phyloP scores from a whole-genome alignment of 2,797 vertebrate species.

The Microhierax caerulescens region DNA sequence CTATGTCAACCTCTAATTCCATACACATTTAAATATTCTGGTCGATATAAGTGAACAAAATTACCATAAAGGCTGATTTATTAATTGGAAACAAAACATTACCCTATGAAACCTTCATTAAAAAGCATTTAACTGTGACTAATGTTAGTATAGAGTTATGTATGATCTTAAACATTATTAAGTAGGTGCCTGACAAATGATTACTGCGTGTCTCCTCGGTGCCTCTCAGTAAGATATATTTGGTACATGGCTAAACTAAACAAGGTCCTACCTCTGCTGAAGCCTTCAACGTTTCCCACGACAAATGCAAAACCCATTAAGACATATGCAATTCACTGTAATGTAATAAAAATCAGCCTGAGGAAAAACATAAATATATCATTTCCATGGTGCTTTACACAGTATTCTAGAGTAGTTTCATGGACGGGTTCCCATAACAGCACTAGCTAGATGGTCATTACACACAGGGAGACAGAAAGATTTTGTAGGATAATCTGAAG shows the following conservation, averaged over 20 bases:
- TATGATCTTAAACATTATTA: neutral
- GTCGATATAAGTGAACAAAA: neutral
- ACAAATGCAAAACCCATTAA: neutral
- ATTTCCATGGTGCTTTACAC: neutral
- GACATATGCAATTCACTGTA: neutral
- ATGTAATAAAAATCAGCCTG: neutral
- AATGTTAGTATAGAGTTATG: neutral
- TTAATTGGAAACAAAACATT: neutral
- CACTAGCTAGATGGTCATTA: neutral
- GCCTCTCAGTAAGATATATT: neutral
- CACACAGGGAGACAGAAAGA: neutral
- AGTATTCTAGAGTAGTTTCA: neutral
- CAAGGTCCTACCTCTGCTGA: neutral
- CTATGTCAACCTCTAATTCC: neutral
- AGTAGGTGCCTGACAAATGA: neutral
- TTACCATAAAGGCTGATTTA: neutral
- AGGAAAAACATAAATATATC: neutral
- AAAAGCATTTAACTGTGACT: conserved; percentile 5
- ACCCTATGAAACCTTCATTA: neutral
- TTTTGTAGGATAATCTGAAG: conserved; percentile 9
- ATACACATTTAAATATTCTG: neutral
- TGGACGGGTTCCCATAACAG: neutral
- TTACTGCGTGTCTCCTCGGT: neutral
- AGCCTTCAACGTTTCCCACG: neutral
- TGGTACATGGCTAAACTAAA: neutral